Conservation (phyloP, 2,797 vertebrate species). For the Chaetodon trifasciatus region DNA sequence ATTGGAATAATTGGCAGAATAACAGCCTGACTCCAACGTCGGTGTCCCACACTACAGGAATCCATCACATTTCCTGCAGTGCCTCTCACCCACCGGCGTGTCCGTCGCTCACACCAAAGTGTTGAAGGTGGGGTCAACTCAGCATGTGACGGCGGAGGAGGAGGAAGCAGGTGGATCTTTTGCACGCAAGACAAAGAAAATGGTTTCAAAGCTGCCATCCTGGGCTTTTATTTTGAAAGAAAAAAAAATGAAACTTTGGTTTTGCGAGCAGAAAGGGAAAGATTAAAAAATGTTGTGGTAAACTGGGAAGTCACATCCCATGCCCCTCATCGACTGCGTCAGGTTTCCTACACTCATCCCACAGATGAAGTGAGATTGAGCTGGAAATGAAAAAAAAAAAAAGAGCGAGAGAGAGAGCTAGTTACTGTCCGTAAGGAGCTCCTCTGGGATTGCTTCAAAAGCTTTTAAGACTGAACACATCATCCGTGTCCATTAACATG, state of each 20-base stretch:
- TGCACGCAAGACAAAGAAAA: constrained; percentile 5
- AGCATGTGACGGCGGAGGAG: constrained; percentile 7
- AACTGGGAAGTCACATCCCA: not conserved
- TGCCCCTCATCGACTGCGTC: constrained; percentile 9
- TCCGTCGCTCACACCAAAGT: constrained; percentile 82
- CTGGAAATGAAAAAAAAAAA: constrained; percentile 9
- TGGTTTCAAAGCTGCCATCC: not conserved
- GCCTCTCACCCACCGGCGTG: constrained; percentile 90
- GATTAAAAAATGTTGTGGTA: not conserved
- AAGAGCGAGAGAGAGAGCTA: not conserved
- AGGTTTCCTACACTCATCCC: constrained; percentile 37
- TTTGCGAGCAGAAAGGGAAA: not conserved
- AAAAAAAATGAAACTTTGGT: not conserved
- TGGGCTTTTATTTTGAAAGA: constrained; percentile 24
- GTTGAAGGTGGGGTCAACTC: constrained; percentile 16
- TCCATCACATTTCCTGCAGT: constrained; percentile 90
- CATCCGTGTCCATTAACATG: constrained; percentile 50
- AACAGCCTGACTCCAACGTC: constrained; percentile 78
- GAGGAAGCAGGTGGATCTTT: constrained; percentile 13
- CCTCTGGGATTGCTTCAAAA: constrained; percentile 55
- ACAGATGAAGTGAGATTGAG: constrained; percentile 87
- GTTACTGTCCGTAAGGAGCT: constrained; percentile 12
- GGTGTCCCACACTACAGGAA: constrained; percentile 90
- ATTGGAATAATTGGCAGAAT: constrained; percentile 76
- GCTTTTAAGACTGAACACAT: constrained; percentile 56